Base-by-base conservation (phyloP, 2,113 vertebrate species). In the Perca fluviatilis region DNA sequence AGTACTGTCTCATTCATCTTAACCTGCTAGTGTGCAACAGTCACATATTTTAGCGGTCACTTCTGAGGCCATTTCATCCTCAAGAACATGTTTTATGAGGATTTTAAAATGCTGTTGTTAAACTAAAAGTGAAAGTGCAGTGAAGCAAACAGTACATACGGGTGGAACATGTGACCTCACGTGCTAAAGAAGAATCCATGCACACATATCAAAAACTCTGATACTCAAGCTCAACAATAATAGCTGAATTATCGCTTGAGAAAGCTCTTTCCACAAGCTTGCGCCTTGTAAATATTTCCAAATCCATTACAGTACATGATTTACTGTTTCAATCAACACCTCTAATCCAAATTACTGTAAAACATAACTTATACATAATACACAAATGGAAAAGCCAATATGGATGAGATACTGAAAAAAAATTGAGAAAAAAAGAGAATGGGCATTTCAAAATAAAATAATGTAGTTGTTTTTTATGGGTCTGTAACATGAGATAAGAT, bases 221-320 rank as follows among this genome's bases (percentile, higher is more conserved):
- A 82, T 15, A 47, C 43, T 25, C n/a, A 10, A 3, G 23, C 43
- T 43, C 80, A 89, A 56, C 62, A 51, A 56, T 83, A 86, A 86
- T 60, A 74, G 74, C 60, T 73, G 47, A 70, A 36, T 84, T 67
- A 51, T 81, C 49, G 60, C 77, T 0, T 19, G 46, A 51, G 23
- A 51, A 54, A 82, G 67, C 51, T 51, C 21, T 84, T 88, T 82
- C 63, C 74, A 70, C 49, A 69, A 63, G 47, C 57, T 23, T 67
- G 57, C 70, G 43, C 23, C 27, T 63, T 36, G 63, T 21, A 53
- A 46, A 58, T 33, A 23, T 66, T 79, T 79, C 25, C 70, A 86
- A 57, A 76, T 78, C 40, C 23, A 40, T 72, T 43, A 70, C 6
- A 57, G 27, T n/a, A 23, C 49, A 33, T 40, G 30, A 77, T 56